Conservation (phyloP, 1,140 invertebrate genomes). For the Micrasema minimum region DNA sequence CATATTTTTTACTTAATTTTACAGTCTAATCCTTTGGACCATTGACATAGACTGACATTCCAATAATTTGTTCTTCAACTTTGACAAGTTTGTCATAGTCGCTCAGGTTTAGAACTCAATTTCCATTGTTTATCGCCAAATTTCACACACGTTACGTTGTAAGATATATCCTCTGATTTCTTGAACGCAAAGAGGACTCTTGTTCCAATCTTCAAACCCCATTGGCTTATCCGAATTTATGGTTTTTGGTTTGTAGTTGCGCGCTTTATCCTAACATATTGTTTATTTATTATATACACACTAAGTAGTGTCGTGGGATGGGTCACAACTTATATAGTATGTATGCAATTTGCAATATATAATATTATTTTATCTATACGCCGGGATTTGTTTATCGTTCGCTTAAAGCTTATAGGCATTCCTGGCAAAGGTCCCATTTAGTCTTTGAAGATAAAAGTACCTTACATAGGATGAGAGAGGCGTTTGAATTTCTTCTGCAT, state of each 20-base stretch:
- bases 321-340: background rate
- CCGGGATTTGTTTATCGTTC: conserved; percentile 27
- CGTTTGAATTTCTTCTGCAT: conserved; percentile 20
- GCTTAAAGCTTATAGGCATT: conserved; percentile 24
- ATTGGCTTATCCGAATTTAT: conserved; percentile 36
- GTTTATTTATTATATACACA: too few species aligned
- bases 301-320: conserved; percentile 32
- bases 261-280: conserved; percentile 6
- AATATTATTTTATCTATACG: conserved; percentile 16
- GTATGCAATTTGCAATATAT: background rate
- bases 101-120: too few species aligned
- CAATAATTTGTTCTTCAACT: too few species aligned
- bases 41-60: too few species aligned
- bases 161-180: too few species aligned
- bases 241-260: conserved; percentile 26
- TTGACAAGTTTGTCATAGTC: too few species aligned
- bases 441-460: conserved; percentile 23
- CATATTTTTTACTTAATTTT: too few species aligned
- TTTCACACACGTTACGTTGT: too few species aligned
- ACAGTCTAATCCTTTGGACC: too few species aligned
- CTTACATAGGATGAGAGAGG: background rate
- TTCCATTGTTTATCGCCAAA: too few species aligned
- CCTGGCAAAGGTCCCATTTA: background rate
- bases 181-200: too few species aligned
- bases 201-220: background rate